Evolutionary conservation across 2,888 invertebrate species (phyloP).

Genomic region (Phalera bucephala): DNA sequence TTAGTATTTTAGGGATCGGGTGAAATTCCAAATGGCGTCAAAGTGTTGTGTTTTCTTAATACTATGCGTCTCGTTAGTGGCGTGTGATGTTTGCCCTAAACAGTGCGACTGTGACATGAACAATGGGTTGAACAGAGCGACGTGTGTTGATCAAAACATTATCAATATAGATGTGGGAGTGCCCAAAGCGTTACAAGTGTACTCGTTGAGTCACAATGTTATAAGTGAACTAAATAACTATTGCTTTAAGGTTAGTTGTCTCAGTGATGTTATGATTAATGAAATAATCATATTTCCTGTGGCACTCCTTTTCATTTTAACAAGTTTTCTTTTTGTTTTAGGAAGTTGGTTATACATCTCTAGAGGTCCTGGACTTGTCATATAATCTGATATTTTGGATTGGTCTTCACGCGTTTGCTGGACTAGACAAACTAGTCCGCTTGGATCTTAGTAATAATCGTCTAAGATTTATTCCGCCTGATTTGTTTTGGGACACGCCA

Average conservation of each 20-base stretch:
- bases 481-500: conserved; percentile 82
- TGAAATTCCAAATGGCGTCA: conserved; percentile 51
- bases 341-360: conserved; percentile 71
- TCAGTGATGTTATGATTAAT: too few relatives aligned
- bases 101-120: conserved; percentile 81
- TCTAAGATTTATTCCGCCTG: conserved; percentile 78
- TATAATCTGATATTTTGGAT: conserved; percentile 85
- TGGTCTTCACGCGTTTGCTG: conserved; percentile 83
- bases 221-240: conserved; percentile 84
- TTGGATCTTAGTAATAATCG: conserved; percentile 85
- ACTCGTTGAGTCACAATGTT: conserved; percentile 84
- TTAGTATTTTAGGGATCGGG: conserved; percentile 19
- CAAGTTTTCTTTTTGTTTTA: conserved; percentile 42
- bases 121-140: conserved; percentile 73
- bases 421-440: conserved; percentile 70
- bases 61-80: conserved; percentile 27
- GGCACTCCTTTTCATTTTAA: background rate
- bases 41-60: conserved; percentile 36
- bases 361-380: conserved; percentile 78
- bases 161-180: conserved; percentile 83
- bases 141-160: conserved; percentile 82
- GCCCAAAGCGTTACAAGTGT: conserved; percentile 81
- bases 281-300: too few relatives aligned
- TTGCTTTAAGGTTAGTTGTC: conserved; percentile 82
- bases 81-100: conserved; percentile 69